Evolutionary conservation across 2,113 vertebrate species (phyloP), one percentile per base, ranked within the genome.

Genomic region (Emydocephalus ijimae): DNA sequence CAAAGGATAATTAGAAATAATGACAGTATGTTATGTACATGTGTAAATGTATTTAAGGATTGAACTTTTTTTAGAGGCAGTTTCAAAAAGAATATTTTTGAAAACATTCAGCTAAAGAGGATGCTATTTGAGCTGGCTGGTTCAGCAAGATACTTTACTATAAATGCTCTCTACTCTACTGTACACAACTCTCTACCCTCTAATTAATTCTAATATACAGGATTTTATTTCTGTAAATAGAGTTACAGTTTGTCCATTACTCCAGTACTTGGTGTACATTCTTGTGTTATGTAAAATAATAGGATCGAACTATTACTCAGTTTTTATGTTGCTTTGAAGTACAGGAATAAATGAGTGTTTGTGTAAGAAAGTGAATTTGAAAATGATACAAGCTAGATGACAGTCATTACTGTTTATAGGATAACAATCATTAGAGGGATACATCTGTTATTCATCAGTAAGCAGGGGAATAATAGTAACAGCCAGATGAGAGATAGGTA

Each of bases 391-490:
- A 89, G 95, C 12, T 15, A 55, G 87, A 85, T 89, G 87, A 89
- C 54, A 61, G 64, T 61, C 90, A 69, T 89, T 64, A 45, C 39
- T 15, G 54, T 93, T 93, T 87, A 89, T 88, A 92, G 86, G 93
- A 0, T 94, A 92, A 92, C 0, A 0, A 48, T 91, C 93, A 54
- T 94, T 43, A 48, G 61, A 94, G 74, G 48, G 92, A 74, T 94
- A 90, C 81, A 55, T 93, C 94, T 95, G 94, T 64, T 91, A 45
- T 94, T 94, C 87, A 61, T 91, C 94, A 94, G 74, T 92, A 93
- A 88, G 59, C 39, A 91, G 87, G 89, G 89, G 94, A 87, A 94
- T 20, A 93, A 85, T 24, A 92, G 59, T 43, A 24, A 52, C 85
- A 92, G 94, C 85, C 57, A 8, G 61, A 81, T 85, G 55, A 85